Evolutionary conservation across 2,113 vertebrate species (phyloP), one percentile per base, ranked within the genome.

Genomic region (Amphiprion ocellaris): DNA sequence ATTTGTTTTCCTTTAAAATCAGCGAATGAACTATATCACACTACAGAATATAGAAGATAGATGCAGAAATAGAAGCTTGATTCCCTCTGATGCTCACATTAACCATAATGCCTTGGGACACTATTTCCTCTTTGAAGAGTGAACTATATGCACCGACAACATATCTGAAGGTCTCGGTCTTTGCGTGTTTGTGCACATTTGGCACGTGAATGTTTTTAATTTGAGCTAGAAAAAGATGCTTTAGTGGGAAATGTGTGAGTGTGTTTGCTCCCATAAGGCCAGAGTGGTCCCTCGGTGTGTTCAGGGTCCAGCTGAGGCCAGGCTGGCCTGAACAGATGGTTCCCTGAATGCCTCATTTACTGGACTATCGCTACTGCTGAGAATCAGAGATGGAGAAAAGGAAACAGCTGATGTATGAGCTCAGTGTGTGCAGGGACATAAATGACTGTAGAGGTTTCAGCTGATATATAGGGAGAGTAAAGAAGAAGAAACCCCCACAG

Each of bases 311-410:
- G 84, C 84, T 84, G 84, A 74, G 71, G 28, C 68, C 70, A 79
- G 60, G 28, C 65, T 68, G 49, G 62, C 77, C 52, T 23, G 21
- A 17, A 68, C 87, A 89, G 83, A 86, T 85, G 86, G 83, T 77
- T 77, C 73, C 65, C 46, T 77, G 53, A 71, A 58, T 61, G 71
- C 81, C 37, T 75, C 60, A 66, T 86, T 82, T 63, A 77, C 68
- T 79, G 50, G 26, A 79, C 67, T 54, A 26, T 44, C 54, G 30
- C 55, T 49, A 4, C 68, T 73, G 60, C 8, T 37, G 56, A 33
- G 39, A 60, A 21, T 11, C 15, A 4, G 12, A 17, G 19, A 30
- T 28, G 69, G 49, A 53, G 4, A 4, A 64, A 24, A 79, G 37
- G 28, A 74, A 59, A 59, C 44, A 41, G 49, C 58, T 44, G 59